Conservation (phyloP, 2,888 invertebrate species). For the Dicroscelio sp. region DNA sequence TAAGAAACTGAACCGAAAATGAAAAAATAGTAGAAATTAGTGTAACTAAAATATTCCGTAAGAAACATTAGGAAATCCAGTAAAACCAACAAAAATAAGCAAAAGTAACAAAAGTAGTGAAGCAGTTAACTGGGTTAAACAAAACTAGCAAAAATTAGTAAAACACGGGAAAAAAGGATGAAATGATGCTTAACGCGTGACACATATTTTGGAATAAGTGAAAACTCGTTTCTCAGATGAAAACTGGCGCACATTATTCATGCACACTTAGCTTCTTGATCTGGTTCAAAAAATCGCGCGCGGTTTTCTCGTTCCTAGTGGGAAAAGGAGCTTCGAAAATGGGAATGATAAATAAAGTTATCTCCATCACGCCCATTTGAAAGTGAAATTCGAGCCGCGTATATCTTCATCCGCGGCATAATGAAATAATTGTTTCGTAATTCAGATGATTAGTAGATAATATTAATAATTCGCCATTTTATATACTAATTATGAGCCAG, state of each 20-base stretch:
- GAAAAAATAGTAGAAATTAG: no score
- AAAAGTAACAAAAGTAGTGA: no score
- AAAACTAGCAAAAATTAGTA: no score
- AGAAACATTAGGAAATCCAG: no score
- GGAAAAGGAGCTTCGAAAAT: no score
- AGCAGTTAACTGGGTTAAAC: no score
- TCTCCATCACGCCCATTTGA: no score
- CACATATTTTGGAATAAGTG: conserved; percentile 21
- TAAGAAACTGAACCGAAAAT: no score
- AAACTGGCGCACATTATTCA: conserved; percentile 26
- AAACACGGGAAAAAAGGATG: not conserved
- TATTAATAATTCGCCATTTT: conserved; percentile 14
- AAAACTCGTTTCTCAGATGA: conserved; percentile 44
- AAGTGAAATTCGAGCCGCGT: conserved; percentile 40
- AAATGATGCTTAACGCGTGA: not conserved
- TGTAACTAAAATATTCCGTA: no score
- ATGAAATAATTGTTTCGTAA: conserved; percentile 44
- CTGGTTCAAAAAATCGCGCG: not conserved
- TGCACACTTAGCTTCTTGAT: conserved; percentile 15
- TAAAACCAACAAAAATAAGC: no score
- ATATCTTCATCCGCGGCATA: not conserved
- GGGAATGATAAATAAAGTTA: no score
- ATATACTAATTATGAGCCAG: conserved; percentile 22
- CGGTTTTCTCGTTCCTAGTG: no score
- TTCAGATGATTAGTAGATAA: conserved; percentile 38